These are phyloP conservation scores for Menura novaehollandiae DNA, from an alignment of 2,113 vertebrate species.

Conservation along the genomic window DNA sequence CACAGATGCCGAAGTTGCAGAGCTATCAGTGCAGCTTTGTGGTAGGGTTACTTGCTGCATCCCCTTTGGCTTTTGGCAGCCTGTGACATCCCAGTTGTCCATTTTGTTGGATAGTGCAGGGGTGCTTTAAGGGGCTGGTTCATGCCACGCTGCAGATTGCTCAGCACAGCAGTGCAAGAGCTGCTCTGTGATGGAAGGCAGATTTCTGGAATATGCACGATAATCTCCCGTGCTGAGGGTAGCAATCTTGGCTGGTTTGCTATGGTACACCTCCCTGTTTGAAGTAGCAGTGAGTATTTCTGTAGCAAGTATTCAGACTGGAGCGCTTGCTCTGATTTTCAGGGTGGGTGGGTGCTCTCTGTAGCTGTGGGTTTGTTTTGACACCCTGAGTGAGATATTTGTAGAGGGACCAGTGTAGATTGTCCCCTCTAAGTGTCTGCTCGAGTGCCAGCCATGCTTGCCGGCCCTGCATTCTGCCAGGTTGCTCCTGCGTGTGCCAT, in stretches of 20 bases:
- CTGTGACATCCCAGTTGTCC: background rate
- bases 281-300: background rate
- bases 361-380: background rate
- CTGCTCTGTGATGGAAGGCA: background rate
- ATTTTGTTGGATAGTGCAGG: background rate
- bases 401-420: background rate
- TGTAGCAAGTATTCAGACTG: background rate
- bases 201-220: background rate
- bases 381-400: background rate
- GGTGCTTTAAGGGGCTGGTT: background rate
- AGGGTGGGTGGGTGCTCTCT: background rate
- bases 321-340: background rate
- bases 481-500: background rate
- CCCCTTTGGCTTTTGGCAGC: background rate
- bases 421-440: background rate
- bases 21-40: accelerated
- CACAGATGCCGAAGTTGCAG: background rate
- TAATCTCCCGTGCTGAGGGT: background rate
- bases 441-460: background rate
- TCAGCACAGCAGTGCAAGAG: background rate
- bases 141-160: background rate
- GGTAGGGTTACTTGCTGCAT: background rate
- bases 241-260: background rate
- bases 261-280: accelerated
- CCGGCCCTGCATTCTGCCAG: accelerated